phyloP scores from a whole-genome alignment of 64 coral and sea anemone species.

The Stylophora pistillata region DNA sequence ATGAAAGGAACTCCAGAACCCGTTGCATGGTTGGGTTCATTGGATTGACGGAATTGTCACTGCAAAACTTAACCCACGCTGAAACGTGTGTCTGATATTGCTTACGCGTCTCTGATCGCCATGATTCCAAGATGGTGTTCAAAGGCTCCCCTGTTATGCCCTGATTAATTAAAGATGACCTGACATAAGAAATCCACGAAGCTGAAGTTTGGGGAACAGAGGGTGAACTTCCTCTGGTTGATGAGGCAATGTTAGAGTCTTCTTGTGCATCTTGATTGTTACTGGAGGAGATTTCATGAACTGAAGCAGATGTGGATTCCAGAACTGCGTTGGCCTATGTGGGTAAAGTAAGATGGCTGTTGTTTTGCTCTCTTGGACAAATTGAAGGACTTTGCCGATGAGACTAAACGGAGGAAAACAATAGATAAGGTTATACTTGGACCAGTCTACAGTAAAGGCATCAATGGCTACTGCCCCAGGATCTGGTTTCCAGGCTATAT shows the following conservation, averaged over 20 bases:
- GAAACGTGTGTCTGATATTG: constrained; percentile 24
- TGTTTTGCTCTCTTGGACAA: constrained; percentile 5
- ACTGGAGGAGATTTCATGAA: constrained; percentile 29
- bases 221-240: constrained; percentile 48
- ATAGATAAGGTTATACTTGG: constrained; percentile 36
- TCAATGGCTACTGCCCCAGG: constrained; percentile 53
- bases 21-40: constrained; percentile 44
- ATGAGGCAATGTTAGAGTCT: constrained; percentile 36
- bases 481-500: constrained; percentile 54
- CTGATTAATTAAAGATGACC: constrained; percentile 17
- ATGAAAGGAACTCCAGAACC: constrained; percentile 51
- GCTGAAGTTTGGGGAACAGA: constrained; percentile 58
- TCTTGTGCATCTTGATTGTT: constrained; percentile 31
- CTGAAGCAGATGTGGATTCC: constrained; percentile 48
- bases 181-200: constrained; percentile 66
- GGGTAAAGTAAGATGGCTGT: constrained; percentile 47
- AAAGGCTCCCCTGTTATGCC: constrained; percentile 26
- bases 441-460: constrained; percentile 49
- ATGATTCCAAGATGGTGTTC: constrained; percentile 30
- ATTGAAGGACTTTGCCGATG: constrained; percentile 62
- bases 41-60: background rate
- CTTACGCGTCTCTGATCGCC: constrained; percentile 16
- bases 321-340: constrained; percentile 64
- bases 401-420: constrained; percentile 61
- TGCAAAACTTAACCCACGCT: constrained; percentile 13